Conservation (phyloP, 2,113 vertebrate species). For the Mastomys natalensis region DNA sequence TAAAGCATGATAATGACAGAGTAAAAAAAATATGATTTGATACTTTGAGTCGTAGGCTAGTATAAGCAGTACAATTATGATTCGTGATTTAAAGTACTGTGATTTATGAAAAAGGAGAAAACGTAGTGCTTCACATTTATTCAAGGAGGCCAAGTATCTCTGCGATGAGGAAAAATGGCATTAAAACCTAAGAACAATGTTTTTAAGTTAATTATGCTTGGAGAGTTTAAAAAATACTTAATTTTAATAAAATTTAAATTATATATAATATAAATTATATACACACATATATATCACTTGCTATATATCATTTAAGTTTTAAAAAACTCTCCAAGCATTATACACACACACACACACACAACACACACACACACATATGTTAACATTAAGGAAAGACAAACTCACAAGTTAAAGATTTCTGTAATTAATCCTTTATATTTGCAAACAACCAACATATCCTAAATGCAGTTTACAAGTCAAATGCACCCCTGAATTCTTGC, state of each 20-base stretch:
- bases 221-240: neutral
- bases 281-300: neutral
- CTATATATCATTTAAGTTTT: too few species aligned
- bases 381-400: neutral
- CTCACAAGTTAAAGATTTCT: neutral
- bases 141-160: neutral
- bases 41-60: neutral
- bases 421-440: neutral
- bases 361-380: neutral
- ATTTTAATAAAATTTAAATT: neutral
- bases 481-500: neutral
- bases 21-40: conserved; percentile 18
- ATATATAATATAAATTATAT: neutral
- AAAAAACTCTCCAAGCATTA: neutral
- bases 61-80: neutral
- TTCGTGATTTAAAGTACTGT: neutral
- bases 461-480: neutral
- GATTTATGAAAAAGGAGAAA: conserved; percentile 13
- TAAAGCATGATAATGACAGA: conserved; percentile 43
- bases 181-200: neutral
- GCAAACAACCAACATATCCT: neutral
- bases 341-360: too few species aligned
- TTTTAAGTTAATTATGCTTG: neutral
- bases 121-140: neutral
- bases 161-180: neutral